Evolutionary conservation across 2,113 vertebrate genomes (phyloP).

Genomic region (Cottus gobio): DNA sequence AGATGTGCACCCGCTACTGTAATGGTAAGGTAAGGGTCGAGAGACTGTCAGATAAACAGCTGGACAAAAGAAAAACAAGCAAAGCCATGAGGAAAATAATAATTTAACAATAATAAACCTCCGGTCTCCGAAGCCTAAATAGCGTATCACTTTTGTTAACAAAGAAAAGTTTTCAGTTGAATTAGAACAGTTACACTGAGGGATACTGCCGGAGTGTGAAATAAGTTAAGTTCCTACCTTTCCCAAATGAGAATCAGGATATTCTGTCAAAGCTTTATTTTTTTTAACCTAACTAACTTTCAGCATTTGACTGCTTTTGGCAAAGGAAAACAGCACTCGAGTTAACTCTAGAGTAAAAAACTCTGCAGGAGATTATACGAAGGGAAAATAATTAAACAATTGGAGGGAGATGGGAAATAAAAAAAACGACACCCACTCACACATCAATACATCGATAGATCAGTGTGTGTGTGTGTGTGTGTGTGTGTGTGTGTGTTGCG

Average conservation of each 20-base stretch:
- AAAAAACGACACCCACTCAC: conserved; percentile 72
- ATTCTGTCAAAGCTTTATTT: conserved; percentile 69
- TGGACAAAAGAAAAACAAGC: conserved; percentile 47
- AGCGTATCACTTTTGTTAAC: conserved; percentile 56
- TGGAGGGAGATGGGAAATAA: conserved; percentile 60
- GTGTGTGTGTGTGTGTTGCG: conserved; percentile 42
- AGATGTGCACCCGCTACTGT: conserved; percentile 21
- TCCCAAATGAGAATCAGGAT: conserved; percentile 73
- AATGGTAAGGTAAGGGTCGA: conserved; percentile 22
- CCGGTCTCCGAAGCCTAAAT: conserved; percentile 49
- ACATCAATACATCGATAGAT: conserved; percentile 83
- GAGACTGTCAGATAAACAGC: conserved; percentile 39
- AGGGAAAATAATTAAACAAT: conserved; percentile 75
- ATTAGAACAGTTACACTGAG: conserved; percentile 59
- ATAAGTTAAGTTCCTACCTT: conserved; percentile 64
- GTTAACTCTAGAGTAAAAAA: conserved; percentile 69
- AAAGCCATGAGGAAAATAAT: conserved; percentile 44
- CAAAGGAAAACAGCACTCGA: conserved; percentile 71
- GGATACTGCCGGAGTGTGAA: conserved; percentile 53
- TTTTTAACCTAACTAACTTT: conserved; percentile 70
- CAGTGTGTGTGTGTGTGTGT: conserved; percentile 55
- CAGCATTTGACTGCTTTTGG: conserved; percentile 72
- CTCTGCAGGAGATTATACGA: conserved; percentile 76
- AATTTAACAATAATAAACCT: conserved; percentile 53
- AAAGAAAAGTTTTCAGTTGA: conserved; percentile 66